Percentiles rank a stretch among this genome's conserved stretches.
Conservation (phyloP, 2,797 vertebrate species). For the Pempheris klunzingeri region DNA sequence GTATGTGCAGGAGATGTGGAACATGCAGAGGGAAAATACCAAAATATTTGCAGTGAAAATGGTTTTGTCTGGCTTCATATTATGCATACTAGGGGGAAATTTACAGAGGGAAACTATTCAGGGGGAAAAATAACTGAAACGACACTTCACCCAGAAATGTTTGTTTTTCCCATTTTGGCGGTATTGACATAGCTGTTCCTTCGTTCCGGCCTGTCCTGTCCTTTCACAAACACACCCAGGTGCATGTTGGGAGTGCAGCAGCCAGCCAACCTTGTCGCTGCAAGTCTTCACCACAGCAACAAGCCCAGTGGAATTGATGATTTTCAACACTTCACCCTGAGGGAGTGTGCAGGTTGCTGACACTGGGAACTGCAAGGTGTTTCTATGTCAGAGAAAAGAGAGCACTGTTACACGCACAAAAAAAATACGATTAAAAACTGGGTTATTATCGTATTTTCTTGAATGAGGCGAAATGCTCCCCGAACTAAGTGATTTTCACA, state of each 20-base stretch:
- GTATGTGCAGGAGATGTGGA: conserved; percentile 15
- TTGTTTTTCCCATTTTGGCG: conserved; percentile 83
- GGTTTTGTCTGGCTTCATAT: conserved; percentile 30
- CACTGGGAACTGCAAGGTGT: conserved; percentile 52
- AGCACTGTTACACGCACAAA: conserved; percentile 2
- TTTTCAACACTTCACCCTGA: conserved; percentile 72
- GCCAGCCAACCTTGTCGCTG: conserved; percentile 73
- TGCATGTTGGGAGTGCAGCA: conserved; percentile 74
- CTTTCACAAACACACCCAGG: conserved; percentile 83
- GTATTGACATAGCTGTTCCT: conserved; percentile 86
- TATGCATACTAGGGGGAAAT: conserved; percentile 25
- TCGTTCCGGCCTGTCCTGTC: conserved; percentile 82
- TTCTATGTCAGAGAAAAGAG: conserved; percentile 25
- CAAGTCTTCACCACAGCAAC: conserved; percentile 79
- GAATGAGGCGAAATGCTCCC: not conserved
- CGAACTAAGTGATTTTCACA: conserved; percentile 67
- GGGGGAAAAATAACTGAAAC: conserved; percentile 73
- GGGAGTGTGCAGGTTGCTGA: conserved; percentile 54
- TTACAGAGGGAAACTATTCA: conserved; percentile 64
- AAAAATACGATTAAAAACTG: not conserved
- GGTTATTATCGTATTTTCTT: not conserved
- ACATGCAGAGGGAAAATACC: conserved; percentile 16
- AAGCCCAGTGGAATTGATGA: conserved; percentile 75
- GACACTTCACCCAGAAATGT: conserved; percentile 75
- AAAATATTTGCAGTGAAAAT: conserved; percentile 40